Percentiles rank a stretch among this genome's conserved stretches.
Evolutionary conservation across 2,888 invertebrate genomes (phyloP).

Genomic region (Melanchra persicariae): DNA sequence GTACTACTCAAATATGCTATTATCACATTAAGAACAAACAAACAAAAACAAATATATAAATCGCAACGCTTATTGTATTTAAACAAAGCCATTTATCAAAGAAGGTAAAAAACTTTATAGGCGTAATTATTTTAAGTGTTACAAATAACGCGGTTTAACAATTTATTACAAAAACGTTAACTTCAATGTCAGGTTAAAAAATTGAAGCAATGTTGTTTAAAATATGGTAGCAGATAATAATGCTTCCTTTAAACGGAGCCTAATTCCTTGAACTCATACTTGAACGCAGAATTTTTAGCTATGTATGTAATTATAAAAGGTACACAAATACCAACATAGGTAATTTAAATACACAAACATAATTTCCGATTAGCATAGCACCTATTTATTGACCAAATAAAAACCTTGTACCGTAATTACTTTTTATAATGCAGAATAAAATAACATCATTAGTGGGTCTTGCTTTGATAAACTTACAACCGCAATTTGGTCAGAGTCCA

Average conservation of each 20-base stretch:
- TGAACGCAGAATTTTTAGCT: not conserved
- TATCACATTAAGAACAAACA: constrained; percentile 46
- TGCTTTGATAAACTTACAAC: constrained; percentile 53
- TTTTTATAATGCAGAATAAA: constrained; percentile 44
- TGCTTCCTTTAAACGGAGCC: constrained; percentile 10
- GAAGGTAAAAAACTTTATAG: constrained; percentile 51
- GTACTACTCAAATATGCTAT: constrained; percentile 14
- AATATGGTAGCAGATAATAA: constrained; percentile 23
- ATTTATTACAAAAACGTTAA: constrained; percentile 50
- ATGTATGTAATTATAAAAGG: constrained; percentile 1
- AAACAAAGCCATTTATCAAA: constrained; percentile 58
- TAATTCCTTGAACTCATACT: constrained; percentile 23
- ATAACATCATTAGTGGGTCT: constrained; percentile 39
- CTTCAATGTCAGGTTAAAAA: constrained; percentile 55
- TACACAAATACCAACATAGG: constrained; percentile 9
- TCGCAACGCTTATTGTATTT: constrained; percentile 43
- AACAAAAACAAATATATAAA: constrained; percentile 52
- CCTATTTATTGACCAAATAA: constrained; percentile 19
- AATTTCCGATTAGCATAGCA: constrained; percentile 12
- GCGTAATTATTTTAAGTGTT: constrained; percentile 62
- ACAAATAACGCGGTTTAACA: constrained; percentile 60
- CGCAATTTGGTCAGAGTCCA: constrained; percentile 57
- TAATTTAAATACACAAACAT: constrained; percentile 15
- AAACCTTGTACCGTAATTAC: constrained; percentile 37
- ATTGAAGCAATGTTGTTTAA: constrained; percentile 33